These are phyloP conservation scores for Leptothorax acervorum DNA, from an alignment of 2,888 invertebrate species.

Conservation along the genomic window DNA sequence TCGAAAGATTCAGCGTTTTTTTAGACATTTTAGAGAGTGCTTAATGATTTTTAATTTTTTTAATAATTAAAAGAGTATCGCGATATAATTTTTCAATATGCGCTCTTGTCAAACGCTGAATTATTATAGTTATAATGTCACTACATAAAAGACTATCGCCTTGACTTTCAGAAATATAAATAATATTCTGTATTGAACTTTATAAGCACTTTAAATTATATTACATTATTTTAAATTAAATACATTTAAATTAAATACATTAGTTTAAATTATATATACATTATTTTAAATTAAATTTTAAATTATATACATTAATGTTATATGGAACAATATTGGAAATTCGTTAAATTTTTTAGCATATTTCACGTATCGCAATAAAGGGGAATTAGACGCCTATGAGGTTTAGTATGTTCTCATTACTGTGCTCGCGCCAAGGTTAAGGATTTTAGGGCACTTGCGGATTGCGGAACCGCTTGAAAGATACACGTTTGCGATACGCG, in stretches of 20 bases:
- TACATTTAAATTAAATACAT: no score
- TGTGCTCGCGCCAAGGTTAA: slow-evolving; percentile 73
- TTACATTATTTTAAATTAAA: no score
- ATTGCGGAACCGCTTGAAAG: slow-evolving; percentile 65
- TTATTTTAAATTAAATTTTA: no score
- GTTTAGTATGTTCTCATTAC: slow-evolving; percentile 72
- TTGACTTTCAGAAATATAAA: background rate
- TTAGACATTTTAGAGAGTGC: background rate
- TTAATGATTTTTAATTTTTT: background rate
- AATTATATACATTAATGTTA: background rate
- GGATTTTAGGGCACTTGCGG: slow-evolving; percentile 73
- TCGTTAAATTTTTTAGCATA: background rate
- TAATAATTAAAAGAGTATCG: background rate
- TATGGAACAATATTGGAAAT: background rate
- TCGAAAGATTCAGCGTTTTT: background rate
- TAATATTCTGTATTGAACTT: background rate
- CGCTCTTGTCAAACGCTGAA: background rate
- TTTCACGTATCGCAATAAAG: background rate
- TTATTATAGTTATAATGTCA: background rate
- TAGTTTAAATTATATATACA: no score
- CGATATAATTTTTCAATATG: background rate
- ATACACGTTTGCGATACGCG: slow-evolving; percentile 66
- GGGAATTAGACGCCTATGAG: slow-evolving; percentile 58
- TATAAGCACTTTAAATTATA: no score
- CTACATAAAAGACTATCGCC: background rate